Evolutionary conservation across 2,113 vertebrate species (phyloP), one percentile per base, ranked within the genome.

Genomic region (Ceyx cyanopectus): DNA sequence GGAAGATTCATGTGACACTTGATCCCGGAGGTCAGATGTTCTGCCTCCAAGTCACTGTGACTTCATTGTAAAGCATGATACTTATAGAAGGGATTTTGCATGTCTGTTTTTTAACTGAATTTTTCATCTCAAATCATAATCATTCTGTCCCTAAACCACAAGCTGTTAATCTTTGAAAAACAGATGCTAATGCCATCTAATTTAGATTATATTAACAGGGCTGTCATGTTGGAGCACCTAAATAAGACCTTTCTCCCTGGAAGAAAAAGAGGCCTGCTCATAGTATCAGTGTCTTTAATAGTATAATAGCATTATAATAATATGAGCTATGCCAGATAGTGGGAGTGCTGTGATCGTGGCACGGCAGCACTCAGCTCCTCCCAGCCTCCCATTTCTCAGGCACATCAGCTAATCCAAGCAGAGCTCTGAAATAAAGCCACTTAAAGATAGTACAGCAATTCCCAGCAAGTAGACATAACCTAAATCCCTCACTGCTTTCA

Each of bases 391-490:
- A 0, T 45, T 72, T 53, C 69, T 61, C 53, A 53, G 54, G 7
- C n/a, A 46, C 16, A 7, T 11, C 0, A 0, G 30, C 30, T 68
- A 61, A 75, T 5, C 50, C 26, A 48, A 66, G 54, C 24, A 69
- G 41, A 66, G 37, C 19, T 69, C 70, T 54, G 46, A 82, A 69
- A 80, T 54, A 46, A 87, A 85, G 27, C 17, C 53, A 22, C 53
- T 63, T 11, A 1, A 1, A 72, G 32, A 16, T n/a, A 45, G 62
- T 14, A 26, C 37, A 60, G 60, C 41, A 73, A 43, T 30, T 86
- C 89, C 32, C 63, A 77, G 51, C 1, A 6, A 60, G 43, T 8
- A 79, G 56, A 12, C 41, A 10, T 14, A 56, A 54, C 14, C 56
- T 66, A 81, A 88, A 81, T 53, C 54, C 22, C 27, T 77, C 54